Evolutionary conservation across 2,888 invertebrate genomes (phyloP).

Genomic region (Drosophila hamatofila): DNA sequence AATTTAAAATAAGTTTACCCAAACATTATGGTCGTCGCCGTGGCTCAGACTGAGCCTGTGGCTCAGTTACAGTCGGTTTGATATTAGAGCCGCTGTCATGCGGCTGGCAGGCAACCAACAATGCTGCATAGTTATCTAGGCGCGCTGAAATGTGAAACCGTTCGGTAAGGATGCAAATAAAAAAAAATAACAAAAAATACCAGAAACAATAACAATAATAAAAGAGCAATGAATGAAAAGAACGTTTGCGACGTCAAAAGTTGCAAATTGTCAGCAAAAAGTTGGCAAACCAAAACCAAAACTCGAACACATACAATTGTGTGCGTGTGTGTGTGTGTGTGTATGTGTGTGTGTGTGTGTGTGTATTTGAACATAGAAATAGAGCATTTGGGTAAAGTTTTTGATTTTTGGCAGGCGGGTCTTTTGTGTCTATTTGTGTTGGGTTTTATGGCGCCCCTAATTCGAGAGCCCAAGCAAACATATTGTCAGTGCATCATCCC

Average conservation of each 20-base stretch:
- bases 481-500: slow-evolving; percentile 50
- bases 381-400: slow-evolving; percentile 45
- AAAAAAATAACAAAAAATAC: slow-evolving; percentile 6
- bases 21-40: slow-evolving; percentile 24
- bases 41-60: not conserved
- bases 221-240: slow-evolving; percentile 69
- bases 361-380: slow-evolving; percentile 31
- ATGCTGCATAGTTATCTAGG: slow-evolving; percentile 66
- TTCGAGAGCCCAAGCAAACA: slow-evolving; percentile 42
- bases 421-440: slow-evolving; percentile 49
- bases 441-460: slow-evolving; percentile 51
- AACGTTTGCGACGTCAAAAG: slow-evolving; percentile 54
- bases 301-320: slow-evolving; percentile 12
- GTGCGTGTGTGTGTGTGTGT: slow-evolving; percentile 1
- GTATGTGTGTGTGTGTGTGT: slow-evolving; percentile 1
- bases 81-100: slow-evolving; percentile 14
- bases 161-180: slow-evolving; percentile 40
- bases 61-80: slow-evolving; percentile 18
- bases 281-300: slow-evolving; percentile 45
- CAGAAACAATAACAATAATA: slow-evolving; percentile 51
- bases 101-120: slow-evolving; percentile 57
- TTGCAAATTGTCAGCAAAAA: slow-evolving; percentile 72
- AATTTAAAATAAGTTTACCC: slow-evolving; percentile 61
- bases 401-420: slow-evolving; percentile 50
- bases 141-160: slow-evolving; percentile 78